Evolutionary conservation across 2,888 invertebrate species (phyloP), one percentile per base, ranked within the genome.

Genomic region (Diaprepes abbreviatus): DNA sequence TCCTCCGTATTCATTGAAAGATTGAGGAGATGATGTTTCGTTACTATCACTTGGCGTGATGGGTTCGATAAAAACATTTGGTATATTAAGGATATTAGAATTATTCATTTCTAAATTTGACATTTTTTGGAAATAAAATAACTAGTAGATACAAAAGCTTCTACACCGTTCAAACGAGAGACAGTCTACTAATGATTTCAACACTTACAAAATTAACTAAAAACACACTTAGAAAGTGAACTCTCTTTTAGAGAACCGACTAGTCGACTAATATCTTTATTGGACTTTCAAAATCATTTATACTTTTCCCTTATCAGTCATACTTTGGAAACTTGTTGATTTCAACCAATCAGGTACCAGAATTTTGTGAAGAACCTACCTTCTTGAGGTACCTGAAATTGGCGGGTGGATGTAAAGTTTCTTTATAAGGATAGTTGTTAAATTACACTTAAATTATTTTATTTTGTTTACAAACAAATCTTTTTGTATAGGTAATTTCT

Each of bases 301-400:
- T 60, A 17, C 28, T 21, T 43, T 40, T 21, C 9, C n/a, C 1
- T 60, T 60, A 60, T 60, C 59, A 35, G n/a, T 45, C 2, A 48
- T 14, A n/a, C 0, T 58, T 58, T 16, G 4, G 38, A 48, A 58
- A 24, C 16, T 50, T 3, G 2, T 24, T 28, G 9, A 16, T 16
- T 28, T 16, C 10, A 31, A 9, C 59, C 59, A 60, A 60, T 60
- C 59, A 60, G 59, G 59, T 60, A 60, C 6, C 5, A 48, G 48
- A 1, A 43, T 40, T 59, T 33, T n/a, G 17, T 45, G 45, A 24
- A 28, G 28, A 21, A 50, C 28, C 16, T 12, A 9, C 48, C 48
- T 28, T 50, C 28, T 16, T 28, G 2, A 9, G 16, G 16, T 16
- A 28, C 16, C 48, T 50, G 14, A 2, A 9, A 14, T 50, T 28